These are phyloP conservation scores for Heliothis peltigera DNA, from an alignment of 2,888 invertebrate genomes.

Conservation along the genomic window DNA sequence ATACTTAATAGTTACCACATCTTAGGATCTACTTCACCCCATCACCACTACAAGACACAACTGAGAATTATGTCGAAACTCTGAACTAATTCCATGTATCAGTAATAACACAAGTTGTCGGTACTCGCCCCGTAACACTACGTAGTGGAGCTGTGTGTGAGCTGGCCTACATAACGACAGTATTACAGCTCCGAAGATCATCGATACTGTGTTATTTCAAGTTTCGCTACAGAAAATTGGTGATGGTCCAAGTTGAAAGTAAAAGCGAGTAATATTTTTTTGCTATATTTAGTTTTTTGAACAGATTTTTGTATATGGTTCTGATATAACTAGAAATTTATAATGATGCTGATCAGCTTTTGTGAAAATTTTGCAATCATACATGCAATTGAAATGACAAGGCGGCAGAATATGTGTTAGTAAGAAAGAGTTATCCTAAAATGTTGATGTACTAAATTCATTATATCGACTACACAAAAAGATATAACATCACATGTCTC, in stretches of 20 bases:
- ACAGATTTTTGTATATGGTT: not conserved
- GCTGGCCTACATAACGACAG: slow-evolving; percentile 48
- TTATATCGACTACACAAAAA: no score
- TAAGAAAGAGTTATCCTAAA: no score
- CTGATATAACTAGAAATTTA: no score
- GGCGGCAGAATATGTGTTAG: no score
- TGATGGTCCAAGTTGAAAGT: slow-evolving; percentile 11
- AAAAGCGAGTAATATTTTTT: slow-evolving; percentile 16
- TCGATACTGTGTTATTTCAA: slow-evolving; percentile 59
- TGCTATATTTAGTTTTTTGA: not conserved
- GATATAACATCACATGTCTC: not conserved
- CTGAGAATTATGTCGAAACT: slow-evolving; percentile 40
- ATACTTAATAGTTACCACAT: no score
- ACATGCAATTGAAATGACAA: no score
- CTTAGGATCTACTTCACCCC: slow-evolving; percentile 29
- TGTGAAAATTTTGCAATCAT: no score
- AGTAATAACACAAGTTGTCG: slow-evolving; percentile 53
- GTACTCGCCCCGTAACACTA: slow-evolving; percentile 14
- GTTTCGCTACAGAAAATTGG: slow-evolving; percentile 51
- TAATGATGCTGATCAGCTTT: no score
- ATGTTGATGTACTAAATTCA: no score
- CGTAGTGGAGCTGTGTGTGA: slow-evolving; percentile 16
- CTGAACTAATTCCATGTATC: slow-evolving; percentile 54
- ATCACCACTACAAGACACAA: slow-evolving; percentile 52
- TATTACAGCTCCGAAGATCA: slow-evolving; percentile 54